Conservation (phyloP, 2,797 vertebrate genomes). For the Pseudochirops corinnae region DNA sequence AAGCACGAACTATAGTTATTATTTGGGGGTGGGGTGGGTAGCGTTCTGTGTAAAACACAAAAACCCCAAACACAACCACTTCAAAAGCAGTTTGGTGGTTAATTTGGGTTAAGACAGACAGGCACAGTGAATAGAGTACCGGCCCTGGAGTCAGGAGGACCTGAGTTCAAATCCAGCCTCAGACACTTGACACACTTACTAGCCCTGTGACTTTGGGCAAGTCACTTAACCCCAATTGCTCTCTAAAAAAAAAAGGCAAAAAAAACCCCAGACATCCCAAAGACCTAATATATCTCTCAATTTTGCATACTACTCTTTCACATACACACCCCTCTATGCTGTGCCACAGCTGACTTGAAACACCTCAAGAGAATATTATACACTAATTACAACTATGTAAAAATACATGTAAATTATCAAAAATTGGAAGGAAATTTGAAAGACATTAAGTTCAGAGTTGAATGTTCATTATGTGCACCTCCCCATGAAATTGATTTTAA, state of each 20-base stretch:
- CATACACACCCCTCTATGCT: slow-evolving; percentile 18
- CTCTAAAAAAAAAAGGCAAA: too few relatives aligned
- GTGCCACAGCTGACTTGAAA: slow-evolving; percentile 28
- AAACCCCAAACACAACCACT: not conserved
- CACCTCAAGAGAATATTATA: not conserved
- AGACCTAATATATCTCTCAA: slow-evolving; percentile 28
- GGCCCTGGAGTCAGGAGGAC: too few relatives aligned
- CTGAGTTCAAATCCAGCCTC: too few relatives aligned
- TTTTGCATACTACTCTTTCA: not conserved
- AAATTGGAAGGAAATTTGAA: not conserved
- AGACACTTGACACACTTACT: too few relatives aligned
- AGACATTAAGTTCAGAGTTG: slow-evolving; percentile 15
- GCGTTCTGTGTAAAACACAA: not conserved
- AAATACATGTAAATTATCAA: slow-evolving; percentile 20
- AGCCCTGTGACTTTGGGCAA: too few relatives aligned
- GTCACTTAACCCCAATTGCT: too few relatives aligned
- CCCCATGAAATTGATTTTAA: not conserved
- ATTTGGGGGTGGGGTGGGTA: slow-evolving; percentile 48
- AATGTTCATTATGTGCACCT: slow-evolving; percentile 14
- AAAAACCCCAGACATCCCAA: not conserved
- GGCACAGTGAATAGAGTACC: too few relatives aligned
- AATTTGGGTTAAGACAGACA: slow-evolving; percentile 42
- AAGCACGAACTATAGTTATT: slow-evolving; percentile 33
- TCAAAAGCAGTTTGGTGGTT: slow-evolving; percentile 45
- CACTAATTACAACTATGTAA: not conserved